Conservation (phyloP, 2,888 invertebrate species). For the Idaea straminata region DNA sequence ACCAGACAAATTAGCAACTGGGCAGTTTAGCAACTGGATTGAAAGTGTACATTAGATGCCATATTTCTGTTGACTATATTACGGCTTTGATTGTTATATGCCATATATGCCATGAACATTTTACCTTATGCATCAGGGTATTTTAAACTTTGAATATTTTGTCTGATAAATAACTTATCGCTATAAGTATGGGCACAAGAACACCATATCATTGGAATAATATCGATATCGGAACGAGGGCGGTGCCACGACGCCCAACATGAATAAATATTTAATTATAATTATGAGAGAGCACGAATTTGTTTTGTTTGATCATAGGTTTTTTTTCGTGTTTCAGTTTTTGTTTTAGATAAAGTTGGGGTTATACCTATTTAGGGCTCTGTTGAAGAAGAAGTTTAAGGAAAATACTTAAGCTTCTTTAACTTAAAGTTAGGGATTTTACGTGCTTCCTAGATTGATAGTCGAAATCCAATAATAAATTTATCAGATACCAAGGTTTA, state of each 20-base stretch:
- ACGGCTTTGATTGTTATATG: too few species aligned
- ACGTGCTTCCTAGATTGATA: too few species aligned
- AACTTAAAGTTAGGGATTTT: not conserved
- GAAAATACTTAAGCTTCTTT: not conserved
- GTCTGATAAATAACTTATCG: conserved; percentile 19
- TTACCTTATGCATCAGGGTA: not conserved
- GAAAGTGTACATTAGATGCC: too few species aligned
- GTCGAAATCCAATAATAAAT: too few species aligned
- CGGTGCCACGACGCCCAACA: conserved; percentile 65
- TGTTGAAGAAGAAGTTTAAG: not conserved
- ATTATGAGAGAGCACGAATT: conserved; percentile 63
- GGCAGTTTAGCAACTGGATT: too few species aligned
- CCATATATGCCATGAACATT: not conserved
- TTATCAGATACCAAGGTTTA: too few species aligned
- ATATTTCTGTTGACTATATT: too few species aligned
- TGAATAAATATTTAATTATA: conserved; percentile 79
- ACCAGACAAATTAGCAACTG: too few species aligned
- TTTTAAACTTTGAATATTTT: not conserved
- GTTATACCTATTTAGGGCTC: not conserved
- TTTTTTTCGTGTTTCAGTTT: conserved; percentile 35
- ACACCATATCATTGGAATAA: conserved; percentile 73
- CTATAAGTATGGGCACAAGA: conserved; percentile 40
- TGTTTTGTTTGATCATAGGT: conserved; percentile 39
- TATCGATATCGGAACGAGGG: conserved; percentile 70
- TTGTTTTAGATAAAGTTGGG: conserved; percentile 26